Evolutionary conservation across 2,888 invertebrate species (phyloP).

Genomic region (Gymnoscelis rufifasciata): DNA sequence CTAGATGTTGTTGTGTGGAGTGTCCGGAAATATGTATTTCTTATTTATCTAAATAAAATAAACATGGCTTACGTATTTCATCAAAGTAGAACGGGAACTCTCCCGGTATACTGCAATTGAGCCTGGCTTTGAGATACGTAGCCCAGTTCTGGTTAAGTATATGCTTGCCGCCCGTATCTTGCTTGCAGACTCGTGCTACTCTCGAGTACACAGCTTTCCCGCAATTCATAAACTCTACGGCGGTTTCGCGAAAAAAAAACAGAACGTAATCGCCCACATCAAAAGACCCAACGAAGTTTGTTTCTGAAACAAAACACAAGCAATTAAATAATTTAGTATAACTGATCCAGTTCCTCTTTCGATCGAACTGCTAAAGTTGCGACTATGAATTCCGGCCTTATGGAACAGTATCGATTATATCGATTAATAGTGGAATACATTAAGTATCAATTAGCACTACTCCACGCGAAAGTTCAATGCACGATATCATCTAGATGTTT

Average conservation of each 20-base stretch:
- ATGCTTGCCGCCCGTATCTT: conserved; percentile 82
- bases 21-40: no score
- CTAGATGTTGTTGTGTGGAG: no score
- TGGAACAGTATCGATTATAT: no score
- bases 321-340: no score
- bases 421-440: no score
- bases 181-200: conserved; percentile 86
- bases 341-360: no score
- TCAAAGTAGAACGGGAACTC: conserved; percentile 87
- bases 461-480: no score
- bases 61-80: conserved; percentile 81
- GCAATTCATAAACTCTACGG: conserved; percentile 83
- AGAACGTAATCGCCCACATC: conserved; percentile 83
- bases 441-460: no score
- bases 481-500: no score
- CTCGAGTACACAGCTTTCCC: conserved; percentile 85
- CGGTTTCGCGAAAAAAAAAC: conserved; percentile 86
- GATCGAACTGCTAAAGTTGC: no score
- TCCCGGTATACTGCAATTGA: conserved; percentile 85
- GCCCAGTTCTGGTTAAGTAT: conserved; percentile 84
- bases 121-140: conserved; percentile 82
- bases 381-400: no score
- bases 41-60: background rate
- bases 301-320: conserved; percentile 73
- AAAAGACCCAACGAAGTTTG: conserved; percentile 85